Base-by-base conservation (phyloP, 2,888 invertebrate species). In the Andrena praecox region DNA sequence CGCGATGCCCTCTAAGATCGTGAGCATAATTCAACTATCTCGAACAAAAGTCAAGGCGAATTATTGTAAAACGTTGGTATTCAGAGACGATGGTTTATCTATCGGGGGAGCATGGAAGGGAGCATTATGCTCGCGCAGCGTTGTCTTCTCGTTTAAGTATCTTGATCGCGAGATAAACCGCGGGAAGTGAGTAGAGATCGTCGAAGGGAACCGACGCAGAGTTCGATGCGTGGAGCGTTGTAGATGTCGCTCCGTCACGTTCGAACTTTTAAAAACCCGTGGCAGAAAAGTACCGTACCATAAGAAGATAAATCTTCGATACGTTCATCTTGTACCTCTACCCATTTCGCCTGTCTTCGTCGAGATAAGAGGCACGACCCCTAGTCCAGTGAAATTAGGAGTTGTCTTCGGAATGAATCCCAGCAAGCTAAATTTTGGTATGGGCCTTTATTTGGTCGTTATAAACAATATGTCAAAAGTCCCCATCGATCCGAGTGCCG, bases 21-120 rank as follows among this genome's bases (percentile, higher is more conserved):
- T 31, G 27, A 35, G 63, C 69, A 77, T 77, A 69, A 80, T 62
- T 79, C 80, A 79, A 71, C 50, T 68, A 68, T 24, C 59, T 52
- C 81, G 62, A 68, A 77, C 76, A 77, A 74, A 78, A 86, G 84
- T 86, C 88, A 77, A 87, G 86, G 84, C 71, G 78, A 85, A 76
- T 75, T 69, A 76, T 75, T 67, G 66, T 62, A 59, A 74, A 80
- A 62, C 52, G 82, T 72, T 71, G 80, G 68, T 74, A 80, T 86
- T 84, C 82, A 86, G 70, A 56, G 72, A 73, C 56, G 56, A 35
- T 66, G 33, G 59, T 60, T 62, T 66, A 54, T 66, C 71, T 48
- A 59, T 54, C 35, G 48, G 72, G 50, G 54, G 48, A 68, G 69
- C 72, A 35, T 52, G 52, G 50, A 24, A 69, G 54, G 42, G 48